These are phyloP conservation scores for Augiades crinisus DNA, from an alignment of 2,888 invertebrate species.

Conservation along the genomic window DNA sequence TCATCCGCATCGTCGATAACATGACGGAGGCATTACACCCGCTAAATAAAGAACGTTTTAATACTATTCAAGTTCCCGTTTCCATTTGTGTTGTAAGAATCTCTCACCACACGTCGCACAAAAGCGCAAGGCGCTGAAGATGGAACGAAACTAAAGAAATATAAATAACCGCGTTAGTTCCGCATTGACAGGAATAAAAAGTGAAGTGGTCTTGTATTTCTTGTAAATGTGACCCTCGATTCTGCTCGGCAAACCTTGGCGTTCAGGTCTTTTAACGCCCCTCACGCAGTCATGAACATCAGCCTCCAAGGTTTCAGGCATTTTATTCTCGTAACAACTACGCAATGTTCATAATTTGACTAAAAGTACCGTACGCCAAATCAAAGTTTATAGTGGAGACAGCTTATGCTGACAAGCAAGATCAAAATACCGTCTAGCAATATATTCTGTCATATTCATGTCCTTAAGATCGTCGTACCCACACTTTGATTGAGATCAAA, in stretches of 20 bases:
- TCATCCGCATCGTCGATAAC: too few relatives aligned
- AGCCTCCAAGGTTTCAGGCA: slow-evolving; percentile 12
- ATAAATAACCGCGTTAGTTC: slow-evolving; percentile 25
- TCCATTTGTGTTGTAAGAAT: slow-evolving; percentile 23
- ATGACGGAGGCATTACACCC: background rate
- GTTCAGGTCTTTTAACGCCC: slow-evolving; percentile 15
- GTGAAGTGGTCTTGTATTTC: slow-evolving; percentile 10
- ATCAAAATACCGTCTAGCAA: too few relatives aligned
- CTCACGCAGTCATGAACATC: slow-evolving; percentile 12
- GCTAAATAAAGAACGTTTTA: slow-evolving; percentile 22
- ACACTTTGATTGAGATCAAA: too few relatives aligned
- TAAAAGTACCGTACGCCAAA: too few relatives aligned
- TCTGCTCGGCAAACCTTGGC: slow-evolving; percentile 26
- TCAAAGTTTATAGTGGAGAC: too few relatives aligned
- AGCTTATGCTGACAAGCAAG: too few relatives aligned
- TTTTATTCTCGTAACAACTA: slow-evolving; percentile 4
- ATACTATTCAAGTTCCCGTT: slow-evolving; percentile 23
- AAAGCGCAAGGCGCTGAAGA: slow-evolving; percentile 22
- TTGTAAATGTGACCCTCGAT: slow-evolving; percentile 16
- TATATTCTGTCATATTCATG: too few relatives aligned
- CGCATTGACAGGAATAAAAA: slow-evolving; percentile 23
- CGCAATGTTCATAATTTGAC: background rate
- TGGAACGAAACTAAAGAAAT: slow-evolving; percentile 25
- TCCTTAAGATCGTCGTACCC: too few relatives aligned
- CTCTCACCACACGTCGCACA: slow-evolving; percentile 22